phyloP scores from a whole-genome alignment of 2,797 vertebrate genomes.

The Urocyon cinereoargenteus region DNA sequence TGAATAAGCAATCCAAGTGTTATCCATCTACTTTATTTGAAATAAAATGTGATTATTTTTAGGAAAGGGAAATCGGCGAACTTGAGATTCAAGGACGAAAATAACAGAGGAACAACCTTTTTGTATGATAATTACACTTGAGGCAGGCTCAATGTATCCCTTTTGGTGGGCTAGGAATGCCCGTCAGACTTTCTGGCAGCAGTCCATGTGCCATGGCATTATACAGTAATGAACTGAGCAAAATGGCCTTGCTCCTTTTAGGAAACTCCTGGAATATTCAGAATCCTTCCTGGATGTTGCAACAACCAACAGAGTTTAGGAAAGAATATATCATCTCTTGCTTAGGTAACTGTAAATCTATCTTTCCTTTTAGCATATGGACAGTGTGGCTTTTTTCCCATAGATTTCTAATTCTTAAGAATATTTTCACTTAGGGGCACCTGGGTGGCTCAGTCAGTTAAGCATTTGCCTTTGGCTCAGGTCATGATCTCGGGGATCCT shows the following conservation, averaged over 20 bases:
- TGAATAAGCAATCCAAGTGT: slow-evolving; percentile 42
- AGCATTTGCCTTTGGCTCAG: neutral
- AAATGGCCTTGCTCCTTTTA: slow-evolving; percentile 36
- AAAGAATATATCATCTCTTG: slow-evolving; percentile 44
- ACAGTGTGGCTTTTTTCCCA: slow-evolving; percentile 6
- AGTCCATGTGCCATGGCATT: too few species aligned
- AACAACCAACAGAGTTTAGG: neutral
- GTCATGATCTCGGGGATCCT: neutral
- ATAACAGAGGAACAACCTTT: neutral
- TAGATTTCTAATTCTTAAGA: neutral
- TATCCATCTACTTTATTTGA: neutral
- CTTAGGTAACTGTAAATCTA: slow-evolving; percentile 15
- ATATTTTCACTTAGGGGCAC: neutral
- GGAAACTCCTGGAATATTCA: slow-evolving; percentile 26
- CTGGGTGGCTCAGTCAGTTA: neutral
- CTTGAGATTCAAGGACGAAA: slow-evolving; percentile 44
- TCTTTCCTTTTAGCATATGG: neutral
- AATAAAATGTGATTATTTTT: slow-evolving; percentile 47
- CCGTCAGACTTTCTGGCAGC: neutral
- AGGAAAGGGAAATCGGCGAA: slow-evolving; percentile 16
- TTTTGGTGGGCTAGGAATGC: neutral
- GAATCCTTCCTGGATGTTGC: neutral
- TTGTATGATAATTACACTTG: neutral
- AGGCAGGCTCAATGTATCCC: neutral
- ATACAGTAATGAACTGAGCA: slow-evolving; percentile 13